Base-by-base conservation (phyloP, 1,140 invertebrate genomes). In the Diorhabda sublineata region DNA sequence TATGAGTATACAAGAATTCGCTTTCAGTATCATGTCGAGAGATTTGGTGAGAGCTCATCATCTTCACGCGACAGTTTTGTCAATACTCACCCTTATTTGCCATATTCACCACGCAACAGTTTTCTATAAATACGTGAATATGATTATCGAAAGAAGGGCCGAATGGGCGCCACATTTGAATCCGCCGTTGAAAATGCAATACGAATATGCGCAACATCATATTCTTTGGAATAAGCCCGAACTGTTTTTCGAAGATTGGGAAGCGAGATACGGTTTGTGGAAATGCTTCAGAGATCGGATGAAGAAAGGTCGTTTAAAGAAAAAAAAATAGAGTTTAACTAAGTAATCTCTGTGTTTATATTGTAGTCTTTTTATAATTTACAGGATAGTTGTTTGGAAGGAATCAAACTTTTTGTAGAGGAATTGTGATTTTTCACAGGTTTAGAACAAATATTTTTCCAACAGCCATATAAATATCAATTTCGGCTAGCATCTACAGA, bases 171-270 rank as follows among this genome's bases (percentile, higher is more conserved):
- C 87, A 0, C 86, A 88, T 73, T 74, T 88, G 6, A 88, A 88
- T 79, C 87, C 87, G 0, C 87, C 87, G 0, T 67, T 88, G 8
- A 80, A 83, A 69, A 74, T 79, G 2, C 73, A 73, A 42, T 88
- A 88, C 69, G 81, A 82, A 42, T 84, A 85, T 52, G 83, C 83
- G 0, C 76, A 82, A 4, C 83, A 87, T 73, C 84, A 87, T 63
- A 80, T 87, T 6, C 78, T 84, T 2, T 87, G 85, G 85, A 83
- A 87, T 71, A 87, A 88, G 58, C 82, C 85, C 0, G 85, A 87
- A 5, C 70, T 88, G 2, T 88, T 87, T 74, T 86, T 88, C 44
- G 82, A 87, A 42, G 86, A 88, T 71, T 88, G 86, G 87, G 85
- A 88, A 71, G 80, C 85, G 3, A 78, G 87, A 47, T 88, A 86